Base-by-base conservation (phyloP, 2,113 vertebrate genomes). In the Phylloscopus trochiloides region DNA sequence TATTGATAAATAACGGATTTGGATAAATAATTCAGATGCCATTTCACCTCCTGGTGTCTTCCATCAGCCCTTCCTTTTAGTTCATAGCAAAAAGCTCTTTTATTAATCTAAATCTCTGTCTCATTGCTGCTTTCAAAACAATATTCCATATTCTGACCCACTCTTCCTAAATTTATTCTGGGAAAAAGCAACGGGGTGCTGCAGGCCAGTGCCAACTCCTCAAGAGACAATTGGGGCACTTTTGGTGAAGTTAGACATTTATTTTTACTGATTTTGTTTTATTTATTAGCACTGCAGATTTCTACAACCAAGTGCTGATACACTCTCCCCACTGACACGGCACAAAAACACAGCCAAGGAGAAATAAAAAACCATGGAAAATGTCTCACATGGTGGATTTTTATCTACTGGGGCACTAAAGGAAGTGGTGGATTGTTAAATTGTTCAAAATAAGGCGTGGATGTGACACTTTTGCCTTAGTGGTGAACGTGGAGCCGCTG, bases 121-220 rank as follows among this genome's bases (percentile, higher is more conserved):
- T 68, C 43, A 42, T 5, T 31, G 58, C 38, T 72, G 58, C 22
- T 91, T 84, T 80, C 29, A 47, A 14, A 10, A 31, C 9, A 36
- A 8, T 15, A 87, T 36, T 80, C 19, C 45, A 80, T 21, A 76
- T 58, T 76, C 48, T 91, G 21, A 72, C 11, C 42, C 22, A 25
- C 4, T 48, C 10, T 72, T 62, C 42, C 42, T 58, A 31, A 72
- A 68, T 16, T 43, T 15, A 18, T 9, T 6, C 18, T 9, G 25
- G 34, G 6, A 42, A 73, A 90, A 77, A 73, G 25, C 8, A 4
- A 8, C 0, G 0, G 16, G 38, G 14, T 71, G 38, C 51, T 61
- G 34, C 3, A 20, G 22, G 32, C 45, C 29, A 59, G 36, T 25
- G 25, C 22, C 74, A 81, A 7, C 14, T 42, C 19, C 26, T 47